phyloP scores from a whole-genome alignment of 2,113 vertebrate genomes.

The Oryzias woworae region DNA sequence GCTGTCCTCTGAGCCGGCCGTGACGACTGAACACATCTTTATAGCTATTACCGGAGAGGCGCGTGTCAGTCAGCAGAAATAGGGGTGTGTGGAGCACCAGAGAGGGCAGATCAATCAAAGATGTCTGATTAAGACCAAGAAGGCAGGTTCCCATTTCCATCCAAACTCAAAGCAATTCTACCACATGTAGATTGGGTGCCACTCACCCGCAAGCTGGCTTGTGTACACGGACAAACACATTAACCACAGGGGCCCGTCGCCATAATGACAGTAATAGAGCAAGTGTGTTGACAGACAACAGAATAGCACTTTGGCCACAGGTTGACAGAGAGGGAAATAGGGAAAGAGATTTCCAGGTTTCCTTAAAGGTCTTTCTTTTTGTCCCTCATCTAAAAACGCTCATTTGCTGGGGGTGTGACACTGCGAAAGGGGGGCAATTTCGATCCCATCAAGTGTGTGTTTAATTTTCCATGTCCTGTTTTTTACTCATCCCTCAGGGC shows the following conservation, averaged over 20 bases:
- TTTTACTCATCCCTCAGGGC: conserved; percentile 31
- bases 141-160: conserved; percentile 52
- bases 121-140: conserved; percentile 67
- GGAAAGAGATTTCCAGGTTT: conserved; percentile 49
- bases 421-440: conserved; percentile 67
- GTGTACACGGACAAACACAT: conserved; percentile 74
- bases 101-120: conserved; percentile 67
- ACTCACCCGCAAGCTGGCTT: conserved; percentile 61
- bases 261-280: conserved; percentile 76
- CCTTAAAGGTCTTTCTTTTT: conserved; percentile 29
- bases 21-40: conserved; percentile 43
- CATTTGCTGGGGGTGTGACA: conserved; percentile 71
- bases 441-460: conserved; percentile 66
- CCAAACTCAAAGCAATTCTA: conserved; percentile 54
- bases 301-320: conserved; percentile 58
- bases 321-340: conserved; percentile 75
- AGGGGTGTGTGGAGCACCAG: conserved; percentile 12
- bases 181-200: conserved; percentile 78
- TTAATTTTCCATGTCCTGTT: conserved; percentile 67
- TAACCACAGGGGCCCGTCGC: conserved; percentile 60
- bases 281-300: conserved; percentile 60
- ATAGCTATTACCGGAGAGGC: conserved; percentile 34
- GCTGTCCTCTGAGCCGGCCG: conserved; percentile 5
- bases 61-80: conserved; percentile 42
- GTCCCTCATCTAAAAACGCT: conserved; percentile 63